Base-by-base conservation (phyloP, 2,888 invertebrate species). In the Drosophila bunnanda region DNA sequence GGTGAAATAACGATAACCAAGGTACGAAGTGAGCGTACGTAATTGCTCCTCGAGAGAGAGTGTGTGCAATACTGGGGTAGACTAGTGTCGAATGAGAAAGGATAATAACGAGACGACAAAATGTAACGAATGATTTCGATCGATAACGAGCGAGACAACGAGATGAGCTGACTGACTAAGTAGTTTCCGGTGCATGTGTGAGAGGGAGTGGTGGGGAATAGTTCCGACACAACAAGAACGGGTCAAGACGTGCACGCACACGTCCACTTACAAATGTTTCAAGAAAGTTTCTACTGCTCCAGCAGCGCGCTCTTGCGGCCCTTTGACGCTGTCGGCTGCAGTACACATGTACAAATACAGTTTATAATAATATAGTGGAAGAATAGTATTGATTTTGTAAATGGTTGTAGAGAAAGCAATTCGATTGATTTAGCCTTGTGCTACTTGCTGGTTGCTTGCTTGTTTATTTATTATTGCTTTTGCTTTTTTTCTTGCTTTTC, bases 191-290 rank as follows among this genome's bases (percentile, higher is more conserved):
- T 57, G 50, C 32, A 6, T 34, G 52, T 56, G 56, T 58, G 44
- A 50, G 46, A 32, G 50, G 36, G 28, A 12, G 48, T 36, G 38
- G 70, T 43, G 43, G 56, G 57, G 54, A 54, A 58, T 43, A 58
- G 53, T 68, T 65, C 55, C 73, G 80, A 77, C 75, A 81, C 79
- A 80, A 75, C 77, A 81, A 77, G 68, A 83, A 71, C 71, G 65
- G 58, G 76, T 78, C 71, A 67, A 75, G 75, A 80, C 67, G 55
- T 55, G 48, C 46, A 61, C 62, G 25, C 36, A 57, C 61, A 62
- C 50, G 62, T 62, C 76, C 84, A 92, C 92, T 92, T 92, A 92
- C 92, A 92, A 92, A 92, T 92, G 92, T 91, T 90, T 91, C 89
- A 91, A 91, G 80, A 88, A 90, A 90, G 87, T 90, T 82, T 89